phyloP scores from a whole-genome alignment of 2,113 vertebrate species.

The Bubo blakistoni region DNA sequence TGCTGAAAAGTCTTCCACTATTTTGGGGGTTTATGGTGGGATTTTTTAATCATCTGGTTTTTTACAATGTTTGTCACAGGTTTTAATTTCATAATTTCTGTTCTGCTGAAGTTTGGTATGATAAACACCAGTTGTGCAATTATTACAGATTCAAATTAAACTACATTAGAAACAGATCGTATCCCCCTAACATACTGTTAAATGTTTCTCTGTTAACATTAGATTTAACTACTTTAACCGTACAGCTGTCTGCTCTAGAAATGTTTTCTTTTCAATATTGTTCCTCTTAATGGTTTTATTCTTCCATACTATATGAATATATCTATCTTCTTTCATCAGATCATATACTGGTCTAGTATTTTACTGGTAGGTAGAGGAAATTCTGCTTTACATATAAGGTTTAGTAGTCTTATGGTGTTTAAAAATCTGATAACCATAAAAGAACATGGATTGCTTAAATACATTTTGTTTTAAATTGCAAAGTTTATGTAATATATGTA shows the following conservation, averaged over 20 bases:
- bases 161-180: not conserved
- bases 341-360: not conserved
- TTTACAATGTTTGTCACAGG: not conserved
- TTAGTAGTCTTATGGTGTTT: not conserved
- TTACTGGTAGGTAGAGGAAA: not conserved
- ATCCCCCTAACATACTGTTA: not conserved
- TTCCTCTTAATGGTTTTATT: not conserved
- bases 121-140: conserved; percentile 6
- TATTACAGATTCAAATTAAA: conserved; percentile 1
- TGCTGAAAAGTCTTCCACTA: not conserved
- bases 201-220: not conserved
- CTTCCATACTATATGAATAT: not conserved
- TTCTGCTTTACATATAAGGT: not conserved
- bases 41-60: not conserved
- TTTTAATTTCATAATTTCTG: conserved; percentile 3
- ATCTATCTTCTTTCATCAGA: not conserved
- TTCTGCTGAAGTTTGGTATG: not conserved
- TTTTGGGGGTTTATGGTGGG: not conserved
- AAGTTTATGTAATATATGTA: not conserved
- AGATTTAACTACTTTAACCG: not conserved
- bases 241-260: not conserved
- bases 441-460: not conserved
- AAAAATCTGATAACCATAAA: not conserved
- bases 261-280: not conserved
- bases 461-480: not conserved